Percentiles rank a stretch among this genome's conserved stretches.
phyloP scores from a whole-genome alignment of 1,140 invertebrate genomes.

The Augochlora pura region DNA sequence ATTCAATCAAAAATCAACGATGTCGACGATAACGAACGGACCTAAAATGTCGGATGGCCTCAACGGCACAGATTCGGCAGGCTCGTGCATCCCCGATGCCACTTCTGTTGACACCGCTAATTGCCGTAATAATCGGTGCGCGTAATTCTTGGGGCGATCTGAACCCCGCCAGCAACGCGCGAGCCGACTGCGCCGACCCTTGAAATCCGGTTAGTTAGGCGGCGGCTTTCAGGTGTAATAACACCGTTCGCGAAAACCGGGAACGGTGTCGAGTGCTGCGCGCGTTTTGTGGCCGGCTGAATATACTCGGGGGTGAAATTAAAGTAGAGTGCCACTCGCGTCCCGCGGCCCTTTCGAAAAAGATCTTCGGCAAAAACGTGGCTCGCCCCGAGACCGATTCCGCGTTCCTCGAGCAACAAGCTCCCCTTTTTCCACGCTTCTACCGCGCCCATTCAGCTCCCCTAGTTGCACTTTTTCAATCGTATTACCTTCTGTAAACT shows the following conservation, averaged over 20 bases:
- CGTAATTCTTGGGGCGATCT: conserved; percentile 6
- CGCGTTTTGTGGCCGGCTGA: background rate
- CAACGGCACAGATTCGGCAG: background rate
- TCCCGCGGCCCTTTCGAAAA: background rate
- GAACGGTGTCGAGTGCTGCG: conserved; percentile 33
- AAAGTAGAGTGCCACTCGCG: background rate
- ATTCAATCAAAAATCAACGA: too few species aligned
- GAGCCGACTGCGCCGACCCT: background rate
- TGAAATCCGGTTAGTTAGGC: conserved; percentile 11
- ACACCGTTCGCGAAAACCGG: too few species aligned
- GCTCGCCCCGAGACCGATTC: too few species aligned
- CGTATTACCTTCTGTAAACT: too few species aligned
- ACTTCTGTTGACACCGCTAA: background rate
- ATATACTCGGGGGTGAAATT: conserved; percentile 2
- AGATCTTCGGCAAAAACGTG: background rate
- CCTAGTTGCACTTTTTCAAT: background rate
- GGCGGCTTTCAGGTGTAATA: background rate
- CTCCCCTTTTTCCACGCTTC: too few species aligned
- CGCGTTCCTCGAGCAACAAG: too few species aligned
- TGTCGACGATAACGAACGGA: too few species aligned
- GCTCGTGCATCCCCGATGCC: background rate
- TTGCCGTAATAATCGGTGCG: background rate
- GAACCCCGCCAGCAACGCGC: background rate
- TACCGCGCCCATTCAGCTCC: background rate
- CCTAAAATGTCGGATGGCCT: too few species aligned